A percentile compares a stretch with the other conserved stretches of the same genome.
phyloP scores from a whole-genome alignment of 2,888 invertebrate genomes.

The Lissonota sp. region DNA sequence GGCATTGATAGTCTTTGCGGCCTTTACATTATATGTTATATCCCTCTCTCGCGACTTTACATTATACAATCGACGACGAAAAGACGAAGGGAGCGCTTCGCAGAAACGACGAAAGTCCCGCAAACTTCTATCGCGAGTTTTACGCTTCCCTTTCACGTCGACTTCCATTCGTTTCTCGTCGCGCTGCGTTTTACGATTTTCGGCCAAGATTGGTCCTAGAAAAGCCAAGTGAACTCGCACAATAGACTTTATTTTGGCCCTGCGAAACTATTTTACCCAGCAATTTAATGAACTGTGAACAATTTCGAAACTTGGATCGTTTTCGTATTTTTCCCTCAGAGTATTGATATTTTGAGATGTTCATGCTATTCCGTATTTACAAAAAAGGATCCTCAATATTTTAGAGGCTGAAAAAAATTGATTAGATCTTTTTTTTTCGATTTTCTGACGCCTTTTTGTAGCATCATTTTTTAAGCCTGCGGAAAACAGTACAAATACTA shows the following conservation, averaged over 20 bases:
- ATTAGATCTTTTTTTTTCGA: background rate
- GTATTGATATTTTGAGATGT: too few species aligned
- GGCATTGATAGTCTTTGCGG: constrained; percentile 2
- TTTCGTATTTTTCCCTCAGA: too few species aligned
- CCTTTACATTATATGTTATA: background rate
- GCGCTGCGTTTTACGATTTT: constrained; percentile 17
- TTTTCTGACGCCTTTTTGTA: background rate
- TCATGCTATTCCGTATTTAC: too few species aligned
- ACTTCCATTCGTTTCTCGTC: constrained; percentile 20
- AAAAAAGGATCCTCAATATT: too few species aligned
- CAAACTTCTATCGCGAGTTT: constrained; percentile 52
- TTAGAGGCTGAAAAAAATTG: too few species aligned
- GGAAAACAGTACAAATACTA: background rate
- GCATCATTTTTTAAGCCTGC: background rate
- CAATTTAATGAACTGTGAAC: too few species aligned
- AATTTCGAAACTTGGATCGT: too few species aligned
- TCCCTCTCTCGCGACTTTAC: constrained; percentile 34
- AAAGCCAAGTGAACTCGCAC: too few species aligned
- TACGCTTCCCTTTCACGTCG: constrained; percentile 52
- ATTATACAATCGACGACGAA: constrained; percentile 11
- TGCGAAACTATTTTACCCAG: too few species aligned
- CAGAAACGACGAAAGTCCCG: constrained; percentile 44
- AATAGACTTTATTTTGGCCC: too few species aligned
- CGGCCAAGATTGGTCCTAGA: background rate
- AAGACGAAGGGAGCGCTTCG: constrained; percentile 42